A percentile compares a stretch with the other conserved stretches of the same genome.
Evolutionary conservation across 2,113 vertebrate species (phyloP).

Genomic region (Phaetusa simplex): DNA sequence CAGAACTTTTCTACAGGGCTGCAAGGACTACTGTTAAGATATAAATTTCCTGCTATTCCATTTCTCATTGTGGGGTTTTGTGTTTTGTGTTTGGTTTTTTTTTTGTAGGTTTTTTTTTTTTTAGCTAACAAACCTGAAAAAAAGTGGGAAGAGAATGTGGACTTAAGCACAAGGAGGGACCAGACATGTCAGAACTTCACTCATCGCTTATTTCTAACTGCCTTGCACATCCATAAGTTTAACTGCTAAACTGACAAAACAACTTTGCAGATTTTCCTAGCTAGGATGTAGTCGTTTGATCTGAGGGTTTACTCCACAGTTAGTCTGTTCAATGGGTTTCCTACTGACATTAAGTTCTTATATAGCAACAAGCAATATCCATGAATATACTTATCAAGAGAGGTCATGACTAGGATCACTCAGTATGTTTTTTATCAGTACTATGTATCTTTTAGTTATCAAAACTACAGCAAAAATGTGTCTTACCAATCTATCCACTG

Average conservation of each 20-base stretch:
- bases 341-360: background rate
- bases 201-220: background rate
- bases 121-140: background rate
- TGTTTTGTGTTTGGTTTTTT: fast-evolving
- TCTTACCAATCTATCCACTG: background rate
- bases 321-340: background rate
- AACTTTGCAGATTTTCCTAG: background rate
- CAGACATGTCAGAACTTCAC: background rate
- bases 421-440: background rate
- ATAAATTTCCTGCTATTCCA: background rate
- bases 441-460: background rate
- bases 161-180: background rate
- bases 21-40: background rate
- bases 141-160: background rate
- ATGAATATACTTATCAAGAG: background rate
- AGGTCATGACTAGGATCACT: background rate
- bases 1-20: background rate
- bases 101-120: background rate
- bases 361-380: background rate
- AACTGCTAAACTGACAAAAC: background rate
- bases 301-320: background rate
- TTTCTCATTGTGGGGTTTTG: background rate
- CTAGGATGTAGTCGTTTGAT: background rate
- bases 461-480: background rate
- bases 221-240: background rate